Percentiles rank a stretch among this genome's conserved stretches.
Evolutionary conservation across 1,140 invertebrate species (phyloP).

Genomic region (Pseudachorutes palmiensis): DNA sequence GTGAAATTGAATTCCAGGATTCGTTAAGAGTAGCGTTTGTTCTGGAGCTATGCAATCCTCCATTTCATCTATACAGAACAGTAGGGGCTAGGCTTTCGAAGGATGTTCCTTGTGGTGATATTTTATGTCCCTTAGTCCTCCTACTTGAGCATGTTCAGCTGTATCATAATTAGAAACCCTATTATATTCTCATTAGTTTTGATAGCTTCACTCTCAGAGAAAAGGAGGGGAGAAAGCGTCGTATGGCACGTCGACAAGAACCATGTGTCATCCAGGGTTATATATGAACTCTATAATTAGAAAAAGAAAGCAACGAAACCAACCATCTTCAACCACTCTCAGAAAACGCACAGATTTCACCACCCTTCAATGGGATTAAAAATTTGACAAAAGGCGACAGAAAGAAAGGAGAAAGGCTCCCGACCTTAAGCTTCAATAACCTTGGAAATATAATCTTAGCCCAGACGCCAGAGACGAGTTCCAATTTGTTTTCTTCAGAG

Average conservation of each 20-base stretch:
- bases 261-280: constrained; percentile 3
- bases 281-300: constrained; percentile 5
- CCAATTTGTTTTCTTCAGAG: constrained; percentile 3
- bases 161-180: constrained; percentile 34
- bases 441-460: neutral
- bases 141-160: constrained; percentile 9
- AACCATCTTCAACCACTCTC: too few species aligned
- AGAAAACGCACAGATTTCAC: neutral
- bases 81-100: too few species aligned
- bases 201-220: constrained; percentile 12
- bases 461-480: neutral
- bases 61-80: too few species aligned
- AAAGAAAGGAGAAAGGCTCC: neutral
- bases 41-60: too few species aligned
- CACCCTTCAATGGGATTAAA: constrained; percentile 1
- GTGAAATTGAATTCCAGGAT: too few species aligned
- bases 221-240: neutral
- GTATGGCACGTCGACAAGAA: neutral
- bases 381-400: neutral
- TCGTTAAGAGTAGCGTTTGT: too few species aligned
- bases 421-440: neutral
- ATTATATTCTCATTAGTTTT: constrained; percentile 32
- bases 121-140: constrained; percentile 5
- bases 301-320: neutral
- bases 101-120: too few species aligned